These are phyloP conservation scores for Aradus depressus DNA, from an alignment of 2,888 invertebrate genomes.

Conservation along the genomic window DNA sequence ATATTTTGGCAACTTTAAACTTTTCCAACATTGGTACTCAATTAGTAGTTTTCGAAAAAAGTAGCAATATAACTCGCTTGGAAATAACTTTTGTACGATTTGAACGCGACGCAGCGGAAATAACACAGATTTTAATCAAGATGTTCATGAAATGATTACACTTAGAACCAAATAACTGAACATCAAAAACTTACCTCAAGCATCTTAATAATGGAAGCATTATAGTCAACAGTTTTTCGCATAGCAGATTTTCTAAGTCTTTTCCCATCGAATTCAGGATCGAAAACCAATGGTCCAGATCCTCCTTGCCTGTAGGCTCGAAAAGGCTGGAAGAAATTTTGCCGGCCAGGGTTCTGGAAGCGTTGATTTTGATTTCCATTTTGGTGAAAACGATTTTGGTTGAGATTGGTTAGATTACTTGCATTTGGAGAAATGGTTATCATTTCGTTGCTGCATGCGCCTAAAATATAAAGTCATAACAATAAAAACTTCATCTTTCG, in stretches of 20 bases:
- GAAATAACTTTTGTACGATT: too few species aligned
- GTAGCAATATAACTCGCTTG: too few species aligned
- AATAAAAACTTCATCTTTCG: too few species aligned
- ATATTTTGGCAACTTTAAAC: too few species aligned
- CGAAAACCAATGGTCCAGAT: constrained; percentile 36
- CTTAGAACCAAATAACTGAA: neutral
- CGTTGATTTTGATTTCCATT: constrained; percentile 14
- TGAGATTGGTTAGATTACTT: neutral
- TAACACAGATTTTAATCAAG: too few species aligned
- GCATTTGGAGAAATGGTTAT: constrained; percentile 15
- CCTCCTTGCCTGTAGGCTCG: constrained; percentile 38
- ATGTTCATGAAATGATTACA: too few species aligned
- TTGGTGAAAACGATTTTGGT: constrained; percentile 7
- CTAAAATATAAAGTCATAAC: too few species aligned
- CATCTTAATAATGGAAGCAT: constrained; percentile 84
- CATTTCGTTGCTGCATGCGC: too few species aligned
- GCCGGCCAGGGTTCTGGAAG: constrained; percentile 29
- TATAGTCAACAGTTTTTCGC: constrained; percentile 96
- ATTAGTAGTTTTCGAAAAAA: too few species aligned
- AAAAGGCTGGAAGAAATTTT: constrained; percentile 42
- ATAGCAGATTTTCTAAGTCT: constrained; percentile 90
- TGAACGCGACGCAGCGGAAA: too few species aligned
- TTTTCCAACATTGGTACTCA: too few species aligned
- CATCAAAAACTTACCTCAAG: constrained; percentile 52
- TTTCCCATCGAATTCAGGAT: constrained; percentile 83